Evolutionary conservation across 2,888 invertebrate species (phyloP).

Genomic region (Rapana venosa): DNA sequence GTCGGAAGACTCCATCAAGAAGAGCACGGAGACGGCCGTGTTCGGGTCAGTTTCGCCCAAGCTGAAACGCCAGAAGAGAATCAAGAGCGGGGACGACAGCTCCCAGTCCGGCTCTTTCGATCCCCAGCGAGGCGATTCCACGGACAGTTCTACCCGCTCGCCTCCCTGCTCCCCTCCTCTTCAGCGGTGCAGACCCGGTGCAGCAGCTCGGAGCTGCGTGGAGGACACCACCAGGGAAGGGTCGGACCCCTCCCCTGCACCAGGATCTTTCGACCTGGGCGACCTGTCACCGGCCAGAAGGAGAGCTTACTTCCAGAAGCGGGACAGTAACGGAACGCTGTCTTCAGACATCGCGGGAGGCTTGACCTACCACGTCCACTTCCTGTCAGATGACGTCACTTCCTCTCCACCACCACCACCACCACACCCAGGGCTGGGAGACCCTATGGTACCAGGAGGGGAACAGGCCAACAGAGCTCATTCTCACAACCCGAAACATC

Average conservation of each 20-base stretch:
- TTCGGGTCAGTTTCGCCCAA: slow-evolving; percentile 53
- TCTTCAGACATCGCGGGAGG: slow-evolving; percentile 26
- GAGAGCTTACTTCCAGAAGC: background rate
- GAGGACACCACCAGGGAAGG: background rate
- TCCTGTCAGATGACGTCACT: background rate
- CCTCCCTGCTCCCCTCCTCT: slow-evolving; percentile 21
- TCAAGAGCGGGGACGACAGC: slow-evolving; percentile 16
- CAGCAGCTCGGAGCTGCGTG: background rate
- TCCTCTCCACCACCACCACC: background rate
- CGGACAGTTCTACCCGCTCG: background rate
- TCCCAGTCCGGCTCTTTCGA: slow-evolving; percentile 30
- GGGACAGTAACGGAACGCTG: background rate
- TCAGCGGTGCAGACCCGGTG: background rate
- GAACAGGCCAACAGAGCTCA: background rate
- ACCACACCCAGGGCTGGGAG: background rate
- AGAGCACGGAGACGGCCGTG: slow-evolving; percentile 45
- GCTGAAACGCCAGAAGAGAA: slow-evolving; percentile 45
- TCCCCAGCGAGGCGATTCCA: background rate
- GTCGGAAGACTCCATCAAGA: slow-evolving; percentile 31
- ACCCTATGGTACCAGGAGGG: background rate
- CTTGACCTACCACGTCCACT: slow-evolving; percentile 18
- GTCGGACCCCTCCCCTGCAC: background rate
- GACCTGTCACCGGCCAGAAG: background rate
- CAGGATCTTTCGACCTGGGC: background rate
- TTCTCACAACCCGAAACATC: no score